Evolutionary conservation across 2,888 invertebrate species (phyloP).

Genomic region (Plemyria rubiginata): DNA sequence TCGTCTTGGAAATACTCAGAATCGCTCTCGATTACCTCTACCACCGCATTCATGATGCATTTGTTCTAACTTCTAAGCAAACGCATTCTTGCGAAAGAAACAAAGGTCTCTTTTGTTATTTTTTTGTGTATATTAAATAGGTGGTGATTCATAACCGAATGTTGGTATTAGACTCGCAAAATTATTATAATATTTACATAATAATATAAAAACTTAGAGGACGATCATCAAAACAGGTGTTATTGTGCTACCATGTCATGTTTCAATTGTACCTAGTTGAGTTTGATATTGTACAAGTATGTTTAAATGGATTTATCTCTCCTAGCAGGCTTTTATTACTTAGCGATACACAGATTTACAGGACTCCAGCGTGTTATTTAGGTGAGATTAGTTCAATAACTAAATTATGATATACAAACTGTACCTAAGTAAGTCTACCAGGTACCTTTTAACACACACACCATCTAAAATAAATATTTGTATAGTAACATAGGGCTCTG

Average conservation of each 20-base stretch:
- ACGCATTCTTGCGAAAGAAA: constrained; percentile 28
- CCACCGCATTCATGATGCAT: constrained; percentile 32
- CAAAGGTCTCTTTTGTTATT: constrained; percentile 25
- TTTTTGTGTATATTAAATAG: constrained; percentile 8
- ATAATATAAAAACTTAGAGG: neutral
- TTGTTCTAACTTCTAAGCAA: constrained; percentile 32
- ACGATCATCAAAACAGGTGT: neutral
- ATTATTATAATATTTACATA: no score
- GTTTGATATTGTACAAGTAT: no score
- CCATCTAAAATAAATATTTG: neutral
- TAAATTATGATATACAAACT: no score
- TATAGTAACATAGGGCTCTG: neutral
- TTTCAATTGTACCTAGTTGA: no score
- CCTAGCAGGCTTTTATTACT: no score
- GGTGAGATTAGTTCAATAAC: no score
- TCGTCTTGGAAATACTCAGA: constrained; percentile 63
- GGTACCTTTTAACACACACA: neutral
- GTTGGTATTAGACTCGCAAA: neutral
- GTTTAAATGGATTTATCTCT: no score
- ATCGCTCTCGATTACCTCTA: constrained; percentile 40
- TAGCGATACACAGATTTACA: no score
- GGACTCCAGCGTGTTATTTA: no score
- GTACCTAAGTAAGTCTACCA: no score
- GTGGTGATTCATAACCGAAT: constrained; percentile 9
- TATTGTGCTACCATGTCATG: neutral